Evolutionary conservation across 1,140 invertebrate genomes (phyloP).

Genomic region (Pachyrhynchus sulphureomaculatus): DNA sequence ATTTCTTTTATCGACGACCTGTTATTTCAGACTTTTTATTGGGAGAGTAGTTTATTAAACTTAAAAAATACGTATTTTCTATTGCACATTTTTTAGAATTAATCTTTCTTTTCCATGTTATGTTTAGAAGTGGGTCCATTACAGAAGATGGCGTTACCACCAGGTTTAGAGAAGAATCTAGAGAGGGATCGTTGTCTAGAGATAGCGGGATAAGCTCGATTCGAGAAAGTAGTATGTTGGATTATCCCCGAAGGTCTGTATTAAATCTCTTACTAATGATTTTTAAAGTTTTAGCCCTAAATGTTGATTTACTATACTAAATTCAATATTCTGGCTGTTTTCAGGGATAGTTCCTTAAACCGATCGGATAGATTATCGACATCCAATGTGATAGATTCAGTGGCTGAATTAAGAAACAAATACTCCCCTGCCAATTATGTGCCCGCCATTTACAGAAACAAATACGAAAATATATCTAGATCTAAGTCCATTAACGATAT

Average conservation of each 20-base stretch:
- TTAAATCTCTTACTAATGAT: too few species aligned
- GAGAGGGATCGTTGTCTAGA: conserved; percentile 39
- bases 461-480: conserved; percentile 51
- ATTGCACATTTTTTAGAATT: too few species aligned
- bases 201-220: conserved; percentile 46
- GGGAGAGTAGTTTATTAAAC: too few species aligned
- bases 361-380: conserved; percentile 42
- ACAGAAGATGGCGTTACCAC: conserved; percentile 48
- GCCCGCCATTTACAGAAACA: conserved; percentile 57
- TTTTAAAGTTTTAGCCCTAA: too few species aligned
- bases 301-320: not conserved
- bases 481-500: conserved; percentile 60
- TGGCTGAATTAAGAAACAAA: conserved; percentile 62
- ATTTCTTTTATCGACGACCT: too few species aligned
- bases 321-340: too few species aligned
- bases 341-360: conserved; percentile 38
- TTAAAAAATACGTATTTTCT: too few species aligned
- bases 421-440: conserved; percentile 65
- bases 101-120: too few species aligned
- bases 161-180: conserved; percentile 43
- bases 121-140: conserved; percentile 47
- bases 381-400: conserved; percentile 50
- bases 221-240: conserved; percentile 38
- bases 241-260: conserved; percentile 34
- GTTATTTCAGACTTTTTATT: too few species aligned